Percentiles rank a stretch among this genome's conserved stretches.
Evolutionary conservation across 2,113 vertebrate species (phyloP).

Genomic region (Thinocorus orbignyianus): DNA sequence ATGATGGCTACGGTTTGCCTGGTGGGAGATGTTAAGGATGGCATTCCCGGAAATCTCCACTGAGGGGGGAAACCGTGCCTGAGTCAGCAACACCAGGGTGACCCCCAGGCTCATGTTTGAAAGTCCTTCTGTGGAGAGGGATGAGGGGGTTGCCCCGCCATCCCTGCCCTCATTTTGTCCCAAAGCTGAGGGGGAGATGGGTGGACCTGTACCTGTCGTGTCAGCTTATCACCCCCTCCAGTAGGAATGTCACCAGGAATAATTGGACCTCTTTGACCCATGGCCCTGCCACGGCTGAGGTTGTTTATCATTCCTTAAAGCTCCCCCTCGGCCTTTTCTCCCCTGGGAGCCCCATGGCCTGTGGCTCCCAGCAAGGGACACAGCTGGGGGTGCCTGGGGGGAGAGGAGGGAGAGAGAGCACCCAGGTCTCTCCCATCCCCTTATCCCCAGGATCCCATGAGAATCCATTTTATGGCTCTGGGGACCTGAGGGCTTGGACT

Average conservation of each 20-base stretch:
- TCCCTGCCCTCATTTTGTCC: background rate
- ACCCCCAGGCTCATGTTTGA: background rate
- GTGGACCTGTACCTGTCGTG: accelerated
- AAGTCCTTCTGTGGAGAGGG: background rate
- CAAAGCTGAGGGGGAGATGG: background rate
- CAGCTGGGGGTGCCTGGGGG: background rate
- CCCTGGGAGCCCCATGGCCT: accelerated
- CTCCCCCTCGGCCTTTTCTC: background rate
- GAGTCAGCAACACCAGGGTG: background rate
- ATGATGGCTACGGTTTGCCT: constrained; percentile 5
- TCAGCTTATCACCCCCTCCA: background rate
- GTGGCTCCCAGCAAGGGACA: accelerated
- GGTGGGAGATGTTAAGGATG: background rate
- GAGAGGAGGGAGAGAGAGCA: background rate
- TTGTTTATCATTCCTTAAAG: background rate
- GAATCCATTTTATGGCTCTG: background rate
- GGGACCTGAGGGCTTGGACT: background rate
- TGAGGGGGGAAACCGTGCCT: background rate
- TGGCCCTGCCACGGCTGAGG: background rate
- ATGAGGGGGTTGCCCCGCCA: background rate
- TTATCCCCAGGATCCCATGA: background rate
- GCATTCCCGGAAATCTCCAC: constrained; percentile 28
- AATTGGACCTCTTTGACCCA: background rate
- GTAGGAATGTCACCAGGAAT: background rate
- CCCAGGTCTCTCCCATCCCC: background rate